Conservation (phyloP, 2,888 invertebrate species). For the Cryptocephalus moraei region DNA sequence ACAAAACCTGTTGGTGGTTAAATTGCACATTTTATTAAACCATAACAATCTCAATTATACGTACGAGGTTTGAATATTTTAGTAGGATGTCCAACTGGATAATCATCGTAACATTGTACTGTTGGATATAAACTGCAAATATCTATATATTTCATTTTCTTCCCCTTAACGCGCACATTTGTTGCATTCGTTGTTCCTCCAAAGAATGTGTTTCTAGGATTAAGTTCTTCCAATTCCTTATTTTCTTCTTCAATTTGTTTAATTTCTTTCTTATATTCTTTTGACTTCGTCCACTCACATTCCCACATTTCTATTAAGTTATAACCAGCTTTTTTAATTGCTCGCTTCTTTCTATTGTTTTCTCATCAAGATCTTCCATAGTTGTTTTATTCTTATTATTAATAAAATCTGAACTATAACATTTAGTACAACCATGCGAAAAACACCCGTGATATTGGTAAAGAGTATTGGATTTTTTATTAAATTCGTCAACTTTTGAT, state of each 20-base stretch:
- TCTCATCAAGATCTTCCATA: slow-evolving; percentile 2
- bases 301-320: slow-evolving; percentile 2
- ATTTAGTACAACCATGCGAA: not conserved
- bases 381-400: slow-evolving; percentile 1
- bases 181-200: slow-evolving; percentile 15
- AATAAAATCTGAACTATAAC: not conserved
- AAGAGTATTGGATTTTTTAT: too few relatives aligned
- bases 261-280: too few relatives aligned
- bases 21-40: slow-evolving; percentile 16
- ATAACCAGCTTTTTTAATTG: slow-evolving; percentile 1
- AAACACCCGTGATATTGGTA: too few relatives aligned
- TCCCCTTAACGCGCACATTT: slow-evolving; percentile 10
- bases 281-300: not conserved
- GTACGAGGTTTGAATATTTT: slow-evolving; percentile 12
- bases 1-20: slow-evolving; percentile 12
- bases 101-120: slow-evolving; percentile 14
- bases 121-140: slow-evolving; percentile 16
- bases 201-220: slow-evolving; percentile 15
- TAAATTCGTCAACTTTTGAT: too few relatives aligned
- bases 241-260: not conserved
- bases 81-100: slow-evolving; percentile 15
- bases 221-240: slow-evolving; percentile 1
- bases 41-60: slow-evolving; percentile 16
- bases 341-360: not conserved
- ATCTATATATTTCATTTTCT: slow-evolving; percentile 17